Evolutionary conservation across 2,113 vertebrate genomes (phyloP).

Genomic region (Acinonyx jubatus): DNA sequence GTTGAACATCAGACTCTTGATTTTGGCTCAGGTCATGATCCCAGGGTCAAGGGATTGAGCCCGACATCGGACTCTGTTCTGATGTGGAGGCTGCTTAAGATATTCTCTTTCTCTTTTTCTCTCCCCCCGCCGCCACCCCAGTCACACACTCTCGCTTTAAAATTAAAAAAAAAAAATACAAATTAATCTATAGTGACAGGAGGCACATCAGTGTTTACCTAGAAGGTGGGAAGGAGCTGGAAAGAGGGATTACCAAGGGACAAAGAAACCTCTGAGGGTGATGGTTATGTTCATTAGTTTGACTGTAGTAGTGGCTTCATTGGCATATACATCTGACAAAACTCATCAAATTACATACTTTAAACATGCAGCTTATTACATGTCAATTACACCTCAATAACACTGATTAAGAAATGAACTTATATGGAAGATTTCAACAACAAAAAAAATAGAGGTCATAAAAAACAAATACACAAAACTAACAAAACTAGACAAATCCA

Average conservation of each 20-base stretch:
- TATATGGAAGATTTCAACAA: neutral
- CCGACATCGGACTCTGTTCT: no score
- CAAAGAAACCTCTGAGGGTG: neutral
- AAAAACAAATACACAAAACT: neutral
- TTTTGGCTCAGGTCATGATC: no score
- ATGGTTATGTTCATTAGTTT: neutral
- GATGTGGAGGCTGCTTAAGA: no score
- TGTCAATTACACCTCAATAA: neutral
- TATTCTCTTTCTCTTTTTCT: no score
- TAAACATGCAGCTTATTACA: neutral
- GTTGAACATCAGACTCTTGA: no score
- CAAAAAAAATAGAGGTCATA: neutral
- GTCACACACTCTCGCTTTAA: no score
- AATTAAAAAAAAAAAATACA: neutral
- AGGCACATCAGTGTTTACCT: neutral
- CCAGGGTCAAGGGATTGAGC: no score
- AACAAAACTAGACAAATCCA: neutral
- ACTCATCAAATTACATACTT: neutral
- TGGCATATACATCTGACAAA: neutral
- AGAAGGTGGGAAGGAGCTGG: neutral
- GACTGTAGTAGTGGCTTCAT: neutral
- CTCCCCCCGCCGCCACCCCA: no score
- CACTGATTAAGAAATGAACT: neutral
- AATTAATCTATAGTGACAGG: neutral
- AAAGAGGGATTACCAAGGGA: neutral